These are phyloP conservation scores for Poeciliopsis occidentalis DNA, from an alignment of 2,113 vertebrate genomes.

Conservation along the genomic window DNA sequence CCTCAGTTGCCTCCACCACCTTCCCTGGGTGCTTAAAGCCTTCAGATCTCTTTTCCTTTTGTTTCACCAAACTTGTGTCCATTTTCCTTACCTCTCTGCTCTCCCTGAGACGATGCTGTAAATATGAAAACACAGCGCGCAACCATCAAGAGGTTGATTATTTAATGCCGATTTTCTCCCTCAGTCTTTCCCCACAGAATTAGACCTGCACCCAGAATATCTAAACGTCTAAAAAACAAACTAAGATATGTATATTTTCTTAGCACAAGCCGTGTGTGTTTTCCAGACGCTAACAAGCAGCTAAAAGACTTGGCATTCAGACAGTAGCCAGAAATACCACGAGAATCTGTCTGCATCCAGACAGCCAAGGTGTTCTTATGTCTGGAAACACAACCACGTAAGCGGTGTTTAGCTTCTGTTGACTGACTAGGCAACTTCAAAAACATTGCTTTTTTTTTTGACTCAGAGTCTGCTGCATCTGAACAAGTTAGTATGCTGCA, in stretches of 20 bases:
- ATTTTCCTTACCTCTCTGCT: conserved; percentile 41
- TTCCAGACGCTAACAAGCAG: not conserved
- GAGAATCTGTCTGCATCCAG: no score
- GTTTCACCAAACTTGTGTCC: conserved; percentile 12
- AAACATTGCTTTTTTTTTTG: conserved; percentile 8
- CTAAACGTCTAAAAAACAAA: conserved; percentile 48
- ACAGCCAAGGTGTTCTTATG: not conserved
- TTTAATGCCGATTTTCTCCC: conserved; percentile 73
- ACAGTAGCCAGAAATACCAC: no score
- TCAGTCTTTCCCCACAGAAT: conserved; percentile 33
- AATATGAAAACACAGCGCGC: conserved; percentile 79
- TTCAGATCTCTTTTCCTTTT: not conserved
- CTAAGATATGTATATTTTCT: conserved; percentile 15
- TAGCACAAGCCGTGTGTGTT: not conserved
- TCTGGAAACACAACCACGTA: not conserved
- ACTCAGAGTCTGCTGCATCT: conserved; percentile 16
- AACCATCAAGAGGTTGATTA: conserved; percentile 78
- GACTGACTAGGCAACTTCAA: conserved; percentile 30
- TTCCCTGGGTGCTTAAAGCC: not conserved
- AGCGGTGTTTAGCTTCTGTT: conserved; percentile 20
- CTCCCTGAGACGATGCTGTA: conserved; percentile 69
- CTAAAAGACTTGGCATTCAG: no score
- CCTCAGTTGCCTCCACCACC: conserved; percentile 22
- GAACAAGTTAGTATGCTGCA: conserved; percentile 54
- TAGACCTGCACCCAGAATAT: conserved; percentile 69